Base-by-base conservation (phyloP, 2,113 vertebrate species). In the Mus spicilegus region DNA sequence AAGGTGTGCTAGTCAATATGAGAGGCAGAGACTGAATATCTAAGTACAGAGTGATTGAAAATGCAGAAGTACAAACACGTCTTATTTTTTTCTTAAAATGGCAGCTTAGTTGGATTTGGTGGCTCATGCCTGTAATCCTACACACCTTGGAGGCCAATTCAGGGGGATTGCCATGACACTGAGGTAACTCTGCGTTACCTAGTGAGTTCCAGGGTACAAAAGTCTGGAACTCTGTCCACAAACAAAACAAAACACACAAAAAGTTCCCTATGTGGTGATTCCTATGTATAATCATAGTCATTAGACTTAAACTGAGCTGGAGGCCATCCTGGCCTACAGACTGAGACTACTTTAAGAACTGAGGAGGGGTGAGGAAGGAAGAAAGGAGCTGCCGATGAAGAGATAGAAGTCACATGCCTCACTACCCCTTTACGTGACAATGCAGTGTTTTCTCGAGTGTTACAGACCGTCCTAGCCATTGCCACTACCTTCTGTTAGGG, bases 21-120 rank as follows among this genome's bases (percentile, higher is more conserved):
- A 81, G 69, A 84, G 65, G 61, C 78, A 28, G 56, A 56, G n/a
- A 7, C 42, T 89, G 69, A 87, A 26, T 77, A 13, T 85, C 7
- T 26, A 24, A 90, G 84, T 78, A 36, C 17, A 75, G 87, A 89
- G 82, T 91, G 58, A 87, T 10, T 70, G 87, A 94, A 95, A 87
- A 46, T 42, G 22, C 92, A 20, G 46, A 72, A 14, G 28, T 33
- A 46, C 2, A 14, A 92, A 76, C 30, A 87, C 17, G 24, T 70
- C 61, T 88, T 89, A 33, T 12, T 70, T 65, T 77, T 90, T 61
- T 91, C 20, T 73, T 39, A 88, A 72, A 72, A 70, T 87, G 67
- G 46, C 65, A 70, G 1, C 30, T 72, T 42, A 65, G 63, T 49
- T 58, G 13, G 49, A 26, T 73, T 26, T 89, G 51, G 49, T 75